Evolutionary conservation across 2,797 vertebrate species (phyloP).

Genomic region (Dendrocincla tyrannina): DNA sequence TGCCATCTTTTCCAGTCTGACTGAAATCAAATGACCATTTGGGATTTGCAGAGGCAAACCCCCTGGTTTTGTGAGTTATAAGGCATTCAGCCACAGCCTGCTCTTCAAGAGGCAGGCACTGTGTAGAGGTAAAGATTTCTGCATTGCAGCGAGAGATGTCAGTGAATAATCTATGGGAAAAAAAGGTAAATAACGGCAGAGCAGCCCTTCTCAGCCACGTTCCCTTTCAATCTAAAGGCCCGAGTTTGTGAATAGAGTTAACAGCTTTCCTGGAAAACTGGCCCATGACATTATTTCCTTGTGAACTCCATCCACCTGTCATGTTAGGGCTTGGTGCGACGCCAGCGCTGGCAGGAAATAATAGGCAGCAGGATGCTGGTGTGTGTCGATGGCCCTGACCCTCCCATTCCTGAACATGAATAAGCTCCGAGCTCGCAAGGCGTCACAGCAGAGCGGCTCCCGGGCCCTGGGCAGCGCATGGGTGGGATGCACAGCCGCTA

Average conservation of each 20-base stretch:
- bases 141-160: not conserved
- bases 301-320: slow-evolving; percentile 85
- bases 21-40: not conserved
- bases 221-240: slow-evolving; percentile 60
- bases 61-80: not conserved
- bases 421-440: slow-evolving; percentile 65
- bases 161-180: not conserved
- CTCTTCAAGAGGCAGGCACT: not conserved
- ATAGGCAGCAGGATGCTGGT: slow-evolving; percentile 85
- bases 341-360: slow-evolving; percentile 84
- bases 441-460: slow-evolving; percentile 63
- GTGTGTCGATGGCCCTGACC: slow-evolving; percentile 83
- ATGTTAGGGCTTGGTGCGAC: slow-evolving; percentile 74
- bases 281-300: slow-evolving; percentile 79
- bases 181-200: not conserved
- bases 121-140: not conserved
- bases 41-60: not conserved
- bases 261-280: slow-evolving; percentile 83
- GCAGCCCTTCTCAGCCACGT: slow-evolving; percentile 27
- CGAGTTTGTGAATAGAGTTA: slow-evolving; percentile 72
- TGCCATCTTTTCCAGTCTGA: not conserved
- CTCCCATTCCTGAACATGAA: slow-evolving; percentile 86
- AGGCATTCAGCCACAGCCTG: not conserved
- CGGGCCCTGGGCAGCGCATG: slow-evolving; percentile 59
- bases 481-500: slow-evolving; percentile 67